Base-by-base conservation (phyloP, 2,113 vertebrate species). In the Hystrix cristata region DNA sequence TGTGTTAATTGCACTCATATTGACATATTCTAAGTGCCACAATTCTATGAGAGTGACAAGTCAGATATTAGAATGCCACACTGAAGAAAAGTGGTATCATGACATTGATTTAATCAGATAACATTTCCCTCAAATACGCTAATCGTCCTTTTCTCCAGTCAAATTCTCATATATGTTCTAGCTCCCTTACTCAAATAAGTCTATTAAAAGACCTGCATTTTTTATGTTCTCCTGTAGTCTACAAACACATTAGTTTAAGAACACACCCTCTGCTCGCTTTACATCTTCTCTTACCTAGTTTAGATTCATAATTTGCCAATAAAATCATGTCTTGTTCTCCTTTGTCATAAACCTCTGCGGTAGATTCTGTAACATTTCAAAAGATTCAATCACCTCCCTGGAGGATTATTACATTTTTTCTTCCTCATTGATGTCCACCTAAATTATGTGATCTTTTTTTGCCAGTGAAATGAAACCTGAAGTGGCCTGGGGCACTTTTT, bases 1-100 rank as follows among this genome's bases (percentile, higher is more conserved):
- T 72, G 48, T 8, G 5, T 88, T 92, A 87, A 94, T 79, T 94
- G 71, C 27, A 81, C 23, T 85, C 5, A 65, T 64, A 85, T 72
- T 95, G 94, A 92, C 74, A 97, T 96, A 96, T 95, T 95, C 27
- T 92, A 92, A 96, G 55, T 83, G 67, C 38, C 53, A 96, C 62
- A 90, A 81, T 96, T 97, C 48, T 81, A 72, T 89, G 29, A 96
- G 31, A 84, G 46, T 38, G 55, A 80, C 64, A 92, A 93, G 16
- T 87, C 80, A 92, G 62, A 94, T 93, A 80, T 53, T 76, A 71
- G 38, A 95, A 92, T 94, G 46, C 31, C 81, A 95, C 84, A 95
- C 31, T 9, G 27, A 46, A 95, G 91, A 95, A 92, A 78, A 93
- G 15, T 19, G 2, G 51, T 95, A 72, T 65, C n/a, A 65, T 69